Evolutionary conservation across 2,888 invertebrate species (phyloP), one percentile per base, ranked within the genome.

Genomic region (Erynnis tages): DNA sequence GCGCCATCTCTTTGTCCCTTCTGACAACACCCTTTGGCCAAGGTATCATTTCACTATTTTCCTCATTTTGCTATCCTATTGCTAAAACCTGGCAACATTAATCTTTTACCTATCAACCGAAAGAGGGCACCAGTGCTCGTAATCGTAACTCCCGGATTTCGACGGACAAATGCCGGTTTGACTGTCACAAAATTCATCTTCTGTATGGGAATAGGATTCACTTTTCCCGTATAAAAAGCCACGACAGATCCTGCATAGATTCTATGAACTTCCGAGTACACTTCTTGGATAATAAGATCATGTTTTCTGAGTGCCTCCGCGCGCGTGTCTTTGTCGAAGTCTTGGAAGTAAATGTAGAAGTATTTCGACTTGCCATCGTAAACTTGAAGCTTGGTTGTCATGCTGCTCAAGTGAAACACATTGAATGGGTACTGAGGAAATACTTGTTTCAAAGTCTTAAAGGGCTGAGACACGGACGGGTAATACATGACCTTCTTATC

Each of bases 171-270:
- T 0, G 44, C 27, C 0, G 63, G 58, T 4, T 60, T 60, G 0
- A 59, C 41, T 0, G 66, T 58, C 0, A 60, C 27, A 13, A 61
- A 61, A 2, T 58, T 58, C 1, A 65, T 2, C 5, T 63, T 66
- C 0, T 68, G 56, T 0, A 71, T 35, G 0, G 45, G 23, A 0
- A 79, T 56, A 0, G 80, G 76, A 48, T 85, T 86, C 0, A 41
- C 3, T 47, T 71, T 83, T 0, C 85, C 86, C 0, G 85, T 84
- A 47, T 86, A 86, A 56, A 79, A 79, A 0, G 69, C 80, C 0
- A 83, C 10, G 0, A 84, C 53, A 0, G 78, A 70, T 0, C 76
- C 78, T 0, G 54, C 11, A 2, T 68, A 66, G 2, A 65, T 13
- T 25, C 66, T 57, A 0, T 63, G 62, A 0, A 77, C 61, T 0